These are phyloP conservation scores for Acrobasis consociella DNA, from an alignment of 2,888 invertebrate species.

Conservation along the genomic window DNA sequence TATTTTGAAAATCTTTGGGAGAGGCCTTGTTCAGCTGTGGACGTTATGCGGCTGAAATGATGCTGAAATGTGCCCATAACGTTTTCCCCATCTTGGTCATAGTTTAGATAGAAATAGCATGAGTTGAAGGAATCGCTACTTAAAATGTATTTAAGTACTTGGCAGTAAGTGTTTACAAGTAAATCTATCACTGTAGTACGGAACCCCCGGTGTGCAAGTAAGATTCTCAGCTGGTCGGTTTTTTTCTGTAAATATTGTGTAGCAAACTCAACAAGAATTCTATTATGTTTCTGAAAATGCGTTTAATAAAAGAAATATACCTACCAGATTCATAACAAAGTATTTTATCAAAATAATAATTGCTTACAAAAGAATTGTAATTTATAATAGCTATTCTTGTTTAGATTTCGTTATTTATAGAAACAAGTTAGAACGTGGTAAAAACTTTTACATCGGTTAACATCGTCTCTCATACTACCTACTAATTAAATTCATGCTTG, in stretches of 20 bases:
- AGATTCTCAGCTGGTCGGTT: neutral
- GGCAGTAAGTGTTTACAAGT: too few species aligned
- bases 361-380: neutral
- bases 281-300: neutral
- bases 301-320: neutral
- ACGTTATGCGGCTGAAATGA: too few species aligned
- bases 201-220: too few species aligned
- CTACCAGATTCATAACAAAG: neutral
- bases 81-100: too few species aligned
- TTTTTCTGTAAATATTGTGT: conserved; percentile 1
- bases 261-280: neutral
- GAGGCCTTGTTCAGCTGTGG: too few species aligned
- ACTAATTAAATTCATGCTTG: too few species aligned
- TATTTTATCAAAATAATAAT: neutral
- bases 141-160: too few species aligned
- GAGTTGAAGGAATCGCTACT: too few species aligned
- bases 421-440: neutral
- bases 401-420: neutral
- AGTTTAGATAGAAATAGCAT: too few species aligned
- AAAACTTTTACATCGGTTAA: neutral
- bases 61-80: too few species aligned
- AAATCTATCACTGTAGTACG: too few species aligned
- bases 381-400: neutral
- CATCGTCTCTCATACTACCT: neutral
- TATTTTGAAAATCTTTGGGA: too few species aligned